These are phyloP conservation scores for Drosophila incognita DNA, from an alignment of 2,888 invertebrate species.

Conservation along the genomic window DNA sequence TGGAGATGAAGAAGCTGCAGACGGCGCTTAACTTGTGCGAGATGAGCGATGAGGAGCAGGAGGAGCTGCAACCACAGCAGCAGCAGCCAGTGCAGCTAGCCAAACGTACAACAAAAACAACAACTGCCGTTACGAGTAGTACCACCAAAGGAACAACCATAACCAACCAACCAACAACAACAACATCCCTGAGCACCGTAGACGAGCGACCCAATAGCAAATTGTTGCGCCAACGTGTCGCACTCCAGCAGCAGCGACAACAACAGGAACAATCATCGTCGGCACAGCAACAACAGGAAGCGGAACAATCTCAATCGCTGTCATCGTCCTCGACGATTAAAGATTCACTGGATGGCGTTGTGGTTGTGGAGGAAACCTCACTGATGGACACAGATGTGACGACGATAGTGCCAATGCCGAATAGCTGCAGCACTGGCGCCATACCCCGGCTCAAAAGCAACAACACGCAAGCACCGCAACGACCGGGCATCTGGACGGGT, in stretches of 20 bases:
- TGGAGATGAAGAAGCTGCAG: constrained; percentile 84
- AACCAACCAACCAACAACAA: constrained; percentile 40
- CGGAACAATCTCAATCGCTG: constrained; percentile 67
- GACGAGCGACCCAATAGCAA: constrained; percentile 79
- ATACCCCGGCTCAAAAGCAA: constrained; percentile 59
- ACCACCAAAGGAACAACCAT: constrained; percentile 62
- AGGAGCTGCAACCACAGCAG: constrained; percentile 21
- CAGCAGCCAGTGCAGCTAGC: constrained; percentile 49
- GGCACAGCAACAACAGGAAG: constrained; percentile 40
- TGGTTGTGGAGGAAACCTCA: constrained; percentile 83
- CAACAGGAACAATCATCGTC: constrained; percentile 56
- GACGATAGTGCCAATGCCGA: constrained; percentile 34
- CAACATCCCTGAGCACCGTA: constrained; percentile 60
- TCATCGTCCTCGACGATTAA: constrained; percentile 74
- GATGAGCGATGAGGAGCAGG: constrained; percentile 82
- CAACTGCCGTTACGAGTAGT: constrained; percentile 79
- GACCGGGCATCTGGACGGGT: constrained; percentile 65
- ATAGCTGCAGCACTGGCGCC: constrained; percentile 54
- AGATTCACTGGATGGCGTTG: constrained; percentile 70
- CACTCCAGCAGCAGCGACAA: constrained; percentile 80
- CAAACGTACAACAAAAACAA: constrained; percentile 53
- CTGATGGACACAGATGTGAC: constrained; percentile 69
- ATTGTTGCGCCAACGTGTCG: constrained; percentile 82
- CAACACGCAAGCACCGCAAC: constrained; percentile 39
- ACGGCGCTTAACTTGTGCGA: constrained; percentile 81